Base-by-base conservation (phyloP, 2,888 invertebrate species). In the Eledona agricola region DNA sequence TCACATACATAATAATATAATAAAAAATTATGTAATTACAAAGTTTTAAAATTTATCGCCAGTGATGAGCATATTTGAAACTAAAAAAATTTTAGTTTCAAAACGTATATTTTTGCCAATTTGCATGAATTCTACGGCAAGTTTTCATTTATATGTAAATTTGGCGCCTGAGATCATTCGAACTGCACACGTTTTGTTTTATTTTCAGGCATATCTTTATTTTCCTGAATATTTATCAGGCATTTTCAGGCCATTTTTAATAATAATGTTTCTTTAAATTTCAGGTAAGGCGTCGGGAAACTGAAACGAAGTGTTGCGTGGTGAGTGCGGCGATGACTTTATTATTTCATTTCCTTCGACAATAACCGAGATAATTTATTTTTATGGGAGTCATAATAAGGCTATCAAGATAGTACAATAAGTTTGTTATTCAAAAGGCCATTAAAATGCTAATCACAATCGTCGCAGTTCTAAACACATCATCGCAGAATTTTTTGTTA, bases 111-210 rank as follows among this genome's bases (percentile, higher is more conserved):
- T 50, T 45, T 35, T 43, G 26, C 32, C 28, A 43, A 42, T 52
- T 52, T 19, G 40, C 32, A 46, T 46, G 46, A 52, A 32, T 46
- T 45, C 38, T 25, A 52, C 35, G 46, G 40, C 42, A 64, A 69
- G 64, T 67, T 70, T 69, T 70, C 71, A 71, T 71, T 70, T 71
- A 70, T 70, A 71, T 71, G 71, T 66, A 70, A 71, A 71, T 71
- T 66, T 34, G 12, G 11, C 35, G 29, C 28, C 51, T 43, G 29
- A 20, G 28, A 51, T 43, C 40, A 50, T 50, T 42, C 42, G 32
- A 17, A 51, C 20, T 32, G 34, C 43, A 43, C 35, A 26, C 20
- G 34, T 52, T 52, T 52, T 46, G n/a, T n/a, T n/a, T n/a, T n/a
- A n/a, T 20, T 17, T 15, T 20, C 42, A 43, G 29, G 32, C 38